Conservation (phyloP, 2,797 vertebrate species). For the Lateolabrax maculatus region DNA sequence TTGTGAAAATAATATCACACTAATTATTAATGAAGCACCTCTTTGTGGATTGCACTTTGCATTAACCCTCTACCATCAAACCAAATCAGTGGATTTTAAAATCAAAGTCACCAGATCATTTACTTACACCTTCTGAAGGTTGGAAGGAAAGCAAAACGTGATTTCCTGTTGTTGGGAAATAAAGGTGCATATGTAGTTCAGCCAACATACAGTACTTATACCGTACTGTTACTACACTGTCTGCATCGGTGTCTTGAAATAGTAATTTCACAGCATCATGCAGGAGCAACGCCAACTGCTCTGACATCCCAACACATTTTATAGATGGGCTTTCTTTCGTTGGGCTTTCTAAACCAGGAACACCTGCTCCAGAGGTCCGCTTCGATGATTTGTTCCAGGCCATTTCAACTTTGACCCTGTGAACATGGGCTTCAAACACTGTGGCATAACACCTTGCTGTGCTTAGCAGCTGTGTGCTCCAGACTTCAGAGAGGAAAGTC, state of each 20-base stretch:
- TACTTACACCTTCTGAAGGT: background rate
- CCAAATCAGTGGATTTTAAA: too few relatives aligned
- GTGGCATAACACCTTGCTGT: slow-evolving; percentile 55
- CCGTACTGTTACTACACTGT: background rate
- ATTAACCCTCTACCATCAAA: background rate
- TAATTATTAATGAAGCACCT: background rate
- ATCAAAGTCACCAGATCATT: background rate
- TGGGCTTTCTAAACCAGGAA: slow-evolving; percentile 73
- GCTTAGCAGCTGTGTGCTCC: slow-evolving; percentile 73
- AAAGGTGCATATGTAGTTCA: slow-evolving; percentile 11
- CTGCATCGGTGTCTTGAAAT: slow-evolving; percentile 33
- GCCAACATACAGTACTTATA: background rate
- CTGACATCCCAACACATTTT: slow-evolving; percentile 56
- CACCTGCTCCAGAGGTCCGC: slow-evolving; percentile 78
- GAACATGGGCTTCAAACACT: slow-evolving; percentile 81
- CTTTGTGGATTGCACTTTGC: background rate
- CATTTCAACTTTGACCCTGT: slow-evolving; percentile 80
- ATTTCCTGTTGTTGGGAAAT: slow-evolving; percentile 5
- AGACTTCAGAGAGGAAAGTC: slow-evolving; percentile 67
- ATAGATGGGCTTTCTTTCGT: slow-evolving; percentile 62
- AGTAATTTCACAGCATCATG: slow-evolving; percentile 25
- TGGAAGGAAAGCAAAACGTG: background rate
- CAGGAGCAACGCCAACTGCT: slow-evolving; percentile 52
- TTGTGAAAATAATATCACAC: background rate
- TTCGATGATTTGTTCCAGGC: slow-evolving; percentile 73